A percentile compares a stretch with the other conserved stretches of the same genome.
These are phyloP conservation scores for Mus pahari DNA, from an alignment of 2,113 vertebrate species.

Conservation along the genomic window DNA sequence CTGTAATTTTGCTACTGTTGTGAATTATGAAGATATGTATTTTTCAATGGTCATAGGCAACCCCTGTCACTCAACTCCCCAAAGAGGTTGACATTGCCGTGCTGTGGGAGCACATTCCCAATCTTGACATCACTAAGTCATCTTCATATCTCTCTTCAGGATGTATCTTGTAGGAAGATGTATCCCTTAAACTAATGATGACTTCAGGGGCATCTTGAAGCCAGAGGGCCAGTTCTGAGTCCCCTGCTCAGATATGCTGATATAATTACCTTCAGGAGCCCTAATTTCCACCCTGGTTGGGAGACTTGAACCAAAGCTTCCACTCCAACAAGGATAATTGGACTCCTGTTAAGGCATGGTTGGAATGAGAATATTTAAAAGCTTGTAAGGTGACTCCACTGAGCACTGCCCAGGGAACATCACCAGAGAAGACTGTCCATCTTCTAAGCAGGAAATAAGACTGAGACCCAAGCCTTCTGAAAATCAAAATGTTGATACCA, in stretches of 20 bases:
- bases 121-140: accelerated
- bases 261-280: background rate
- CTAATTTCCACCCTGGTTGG: background rate
- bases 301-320: background rate
- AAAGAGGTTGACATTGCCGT: background rate
- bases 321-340: accelerated
- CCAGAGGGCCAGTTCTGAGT: background rate
- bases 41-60: background rate
- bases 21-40: background rate
- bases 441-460: background rate
- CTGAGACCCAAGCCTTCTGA: background rate
- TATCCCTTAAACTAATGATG: accelerated
- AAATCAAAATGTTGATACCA: background rate
- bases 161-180: background rate
- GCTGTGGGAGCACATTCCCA: too few species aligned
- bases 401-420: background rate
- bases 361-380: too few species aligned
- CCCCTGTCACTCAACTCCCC: background rate
- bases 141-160: background rate
- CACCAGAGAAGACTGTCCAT: background rate
- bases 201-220: background rate
- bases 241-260: too few species aligned
- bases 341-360: accelerated
- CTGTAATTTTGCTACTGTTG: background rate
- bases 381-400: background rate